A percentile compares a stretch with the other conserved stretches of the same genome.
Conservation (phyloP, 2,797 vertebrate genomes). For the Eulemur rubriventer region DNA sequence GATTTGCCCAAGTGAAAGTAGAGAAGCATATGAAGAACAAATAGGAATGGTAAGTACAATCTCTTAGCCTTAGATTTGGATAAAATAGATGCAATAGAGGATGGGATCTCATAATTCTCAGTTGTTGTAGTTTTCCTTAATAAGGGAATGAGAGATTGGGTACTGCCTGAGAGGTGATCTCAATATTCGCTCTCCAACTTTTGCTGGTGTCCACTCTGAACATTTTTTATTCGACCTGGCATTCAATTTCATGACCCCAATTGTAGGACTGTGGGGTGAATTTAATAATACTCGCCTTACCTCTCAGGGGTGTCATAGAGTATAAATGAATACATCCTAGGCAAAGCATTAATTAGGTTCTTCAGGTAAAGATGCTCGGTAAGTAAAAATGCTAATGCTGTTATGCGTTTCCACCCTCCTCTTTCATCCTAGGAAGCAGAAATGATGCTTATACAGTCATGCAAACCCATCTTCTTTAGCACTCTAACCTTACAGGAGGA, state of each 20-base stretch:
- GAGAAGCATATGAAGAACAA: background rate
- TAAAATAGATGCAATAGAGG: background rate
- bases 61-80: background rate
- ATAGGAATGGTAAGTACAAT: background rate
- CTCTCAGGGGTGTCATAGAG: slow-evolving; percentile 59
- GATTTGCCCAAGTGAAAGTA: background rate
- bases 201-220: background rate
- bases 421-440: slow-evolving; percentile 32
- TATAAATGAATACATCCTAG: slow-evolving; percentile 43
- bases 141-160: background rate
- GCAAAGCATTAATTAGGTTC: slow-evolving; percentile 61
- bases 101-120: background rate
- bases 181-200: background rate
- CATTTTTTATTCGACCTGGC: background rate
- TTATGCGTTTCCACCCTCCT: slow-evolving; percentile 9
- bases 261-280: background rate
- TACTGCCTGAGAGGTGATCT: background rate
- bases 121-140: background rate
- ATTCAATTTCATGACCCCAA: background rate
- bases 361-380: slow-evolving; percentile 65
- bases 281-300: slow-evolving; percentile 32
- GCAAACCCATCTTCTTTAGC: slow-evolving; percentile 5
- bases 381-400: slow-evolving; percentile 60
- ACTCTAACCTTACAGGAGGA: slow-evolving; percentile 6
- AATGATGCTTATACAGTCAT: slow-evolving; percentile 23